Base-by-base conservation (phyloP, 2,113 vertebrate species). In the Otolemur garnettii region DNA sequence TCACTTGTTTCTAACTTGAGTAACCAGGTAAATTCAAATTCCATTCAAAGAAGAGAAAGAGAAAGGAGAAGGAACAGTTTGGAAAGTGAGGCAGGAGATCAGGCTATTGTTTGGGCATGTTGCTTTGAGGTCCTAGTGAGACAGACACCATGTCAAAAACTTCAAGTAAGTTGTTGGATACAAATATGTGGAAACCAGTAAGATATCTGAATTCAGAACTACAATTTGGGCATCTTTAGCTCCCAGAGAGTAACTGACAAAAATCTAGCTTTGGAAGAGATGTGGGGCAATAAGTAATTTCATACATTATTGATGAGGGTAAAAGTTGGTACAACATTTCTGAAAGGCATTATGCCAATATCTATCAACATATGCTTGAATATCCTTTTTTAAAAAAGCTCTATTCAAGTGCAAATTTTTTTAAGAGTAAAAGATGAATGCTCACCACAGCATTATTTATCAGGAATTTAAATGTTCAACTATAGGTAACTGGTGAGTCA, bases 71-170 rank as follows among this genome's bases (percentile, higher is more conserved):
- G 28, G 19, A 74, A 68, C 2, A 80, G 71, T 66, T 57, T 94
- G 68, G 66, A 66, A 57, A 77, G 8, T 1, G 2, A 92, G n/a
- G 17, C 60, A 95, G 53, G n/a, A 86, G 66, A 90, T 90, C 57
- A 64, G n/a, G 30, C 75, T 82, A 72, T 2, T 30, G 17, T 69
- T 60, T 90, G 17, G 33, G 30, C 28, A 69, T 35, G 26, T 18
- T 75, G 50, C 62, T 75, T 64, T 87, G 50, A 80, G 50, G 84
- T 64, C 59, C 8, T 30, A n/a, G 62, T 30, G 22, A 84, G 38
- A 90, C 7, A 82, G 64, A 82, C 11, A n/a, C 4, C 42, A 66
- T 19, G 64, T 74, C 45, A 74, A 95, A 96, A 96, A 92, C 45
- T 53, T 17, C 77, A 90, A 86, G 4, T 22, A 60, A 78, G 42